Evolutionary conservation across 2,888 invertebrate genomes (phyloP), one percentile per base, ranked within the genome.

Genomic region (Idaea biselata): DNA sequence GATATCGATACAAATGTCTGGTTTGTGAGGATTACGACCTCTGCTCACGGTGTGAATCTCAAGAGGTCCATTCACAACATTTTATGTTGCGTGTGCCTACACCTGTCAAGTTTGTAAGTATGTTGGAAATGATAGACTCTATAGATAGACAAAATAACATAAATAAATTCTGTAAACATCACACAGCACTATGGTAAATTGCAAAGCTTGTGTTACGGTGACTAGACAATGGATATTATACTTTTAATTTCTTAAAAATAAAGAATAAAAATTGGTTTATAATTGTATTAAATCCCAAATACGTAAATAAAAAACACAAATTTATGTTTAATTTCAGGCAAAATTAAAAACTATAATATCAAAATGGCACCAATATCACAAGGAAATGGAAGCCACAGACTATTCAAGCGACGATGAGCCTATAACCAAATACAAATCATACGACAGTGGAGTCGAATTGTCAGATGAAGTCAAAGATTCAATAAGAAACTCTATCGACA

Each of bases 1-100:
- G 97, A 0, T 95, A 94, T 72, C 94, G 98, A 1, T 98, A 96
- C 89, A 98, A 97, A 83, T 98, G 98, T 79, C 84, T 96, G 17
- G 93, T 95, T 61, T 98, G 98, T 72, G 82, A 91, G 0, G 95
- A 98, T 81, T 98, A 92, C 80, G 98, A 98, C 81, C 93, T 98
- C 16, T 98, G 98, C 78, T 88, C 93, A 32, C 86, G 87, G 6
- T 98, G 98, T 78, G 97, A 97, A 80, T 86, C 89, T 62, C 87
- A 93, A 16, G 94, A 95, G 59, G 80, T 93, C 32, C 98, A 98
- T 85, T 76, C 93, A 0, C 93, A 96, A 2, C 98, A 98, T 81
- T 93, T 94, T 66, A 96, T 97, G 96, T 79, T 97, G 55, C 94
- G 97, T 66, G 94, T 97, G 75, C 93, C 95, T 0, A 84, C 80